Evolutionary conservation across 2,888 invertebrate species (phyloP), one percentile per base, ranked within the genome.

Genomic region (Ormyrus labotus): DNA sequence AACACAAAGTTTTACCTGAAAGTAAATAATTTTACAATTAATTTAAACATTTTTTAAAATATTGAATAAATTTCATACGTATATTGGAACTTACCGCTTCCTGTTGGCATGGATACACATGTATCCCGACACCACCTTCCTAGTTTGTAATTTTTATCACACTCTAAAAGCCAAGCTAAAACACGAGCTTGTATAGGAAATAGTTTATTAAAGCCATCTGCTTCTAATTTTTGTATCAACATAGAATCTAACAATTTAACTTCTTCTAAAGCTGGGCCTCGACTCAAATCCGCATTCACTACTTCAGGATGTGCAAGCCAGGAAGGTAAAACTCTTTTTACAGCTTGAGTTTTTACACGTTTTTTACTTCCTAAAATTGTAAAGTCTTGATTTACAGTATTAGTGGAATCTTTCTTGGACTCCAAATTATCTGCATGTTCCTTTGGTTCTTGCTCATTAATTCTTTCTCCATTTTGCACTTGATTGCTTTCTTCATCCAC

Each of bases 71-170:
- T 11, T 55, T 57, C 57, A 58, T 6, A 13, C n/a, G 61, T 63
- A 11, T 58, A 64, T 34, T 11, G 13, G 70, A 76, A 70, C 83
- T 68, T 81, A 34, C 99, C 99, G 92, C 98, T 98, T 19, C 98
- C 99, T 2, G 99, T 99, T 0, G 99, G 98, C 19, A 99, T 98
- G 61, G 98, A 98, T 50, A 99, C 97, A 91, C 99, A 99, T 72
- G 98, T 92, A 90, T 99, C 99, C 84, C 95, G 93, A 0, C 97
- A 96, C 91, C 96, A 94, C 81, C 84, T 85, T 85, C 95, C 92
- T 50, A 93, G 92, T 86, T 92, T 88, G 78, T 94, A 92, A 84
- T 93, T 91, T 83, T 92, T 89, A 84, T 94, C 92, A 82, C 93
- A 93, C 85, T 94, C 91, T 53, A 96, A 88, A 70, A 97, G 92